Percentiles rank a stretch among this genome's conserved stretches.
These are phyloP conservation scores for Entelurus aequoreus DNA, from an alignment of 2,113 vertebrate genomes.

Conservation along the genomic window DNA sequence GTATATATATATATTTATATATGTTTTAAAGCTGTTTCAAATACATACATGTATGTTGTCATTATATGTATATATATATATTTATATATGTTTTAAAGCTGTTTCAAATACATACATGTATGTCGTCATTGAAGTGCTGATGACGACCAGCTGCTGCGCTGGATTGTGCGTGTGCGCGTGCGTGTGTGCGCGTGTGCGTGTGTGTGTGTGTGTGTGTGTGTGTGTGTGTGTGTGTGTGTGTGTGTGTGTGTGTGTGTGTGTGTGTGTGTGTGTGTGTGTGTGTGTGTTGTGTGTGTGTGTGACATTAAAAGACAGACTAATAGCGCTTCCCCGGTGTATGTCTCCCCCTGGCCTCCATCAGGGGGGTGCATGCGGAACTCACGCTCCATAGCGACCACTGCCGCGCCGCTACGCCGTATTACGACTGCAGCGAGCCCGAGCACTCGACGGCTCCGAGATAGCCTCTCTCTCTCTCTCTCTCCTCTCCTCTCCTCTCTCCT, in stretches of 20 bases:
- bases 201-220: slow-evolving; percentile 14
- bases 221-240: not conserved
- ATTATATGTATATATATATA: too few species aligned
- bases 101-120: slow-evolving; percentile 19
- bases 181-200: slow-evolving; percentile 15
- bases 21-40: too few species aligned
- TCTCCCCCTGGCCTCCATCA: slow-evolving; percentile 52
- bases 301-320: slow-evolving; percentile 34
- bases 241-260: slow-evolving; percentile 15
- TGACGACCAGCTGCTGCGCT: slow-evolving; percentile 12
- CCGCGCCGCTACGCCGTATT: slow-evolving; percentile 63
- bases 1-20: too few species aligned
- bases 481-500: too few species aligned
- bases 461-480: too few species aligned
- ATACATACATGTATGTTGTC: too few species aligned
- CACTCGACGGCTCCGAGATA: too few species aligned
- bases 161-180: slow-evolving; percentile 28
- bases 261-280: slow-evolving; percentile 16
- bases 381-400: slow-evolving; percentile 70
- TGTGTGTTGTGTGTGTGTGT: slow-evolving; percentile 6
- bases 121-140: not conserved
- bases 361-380: slow-evolving; percentile 57
- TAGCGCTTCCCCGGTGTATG: slow-evolving; percentile 62
- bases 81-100: too few species aligned
- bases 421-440: too few species aligned